Conservation (phyloP, 2,888 invertebrate species). For the Harpalus rufipes region DNA sequence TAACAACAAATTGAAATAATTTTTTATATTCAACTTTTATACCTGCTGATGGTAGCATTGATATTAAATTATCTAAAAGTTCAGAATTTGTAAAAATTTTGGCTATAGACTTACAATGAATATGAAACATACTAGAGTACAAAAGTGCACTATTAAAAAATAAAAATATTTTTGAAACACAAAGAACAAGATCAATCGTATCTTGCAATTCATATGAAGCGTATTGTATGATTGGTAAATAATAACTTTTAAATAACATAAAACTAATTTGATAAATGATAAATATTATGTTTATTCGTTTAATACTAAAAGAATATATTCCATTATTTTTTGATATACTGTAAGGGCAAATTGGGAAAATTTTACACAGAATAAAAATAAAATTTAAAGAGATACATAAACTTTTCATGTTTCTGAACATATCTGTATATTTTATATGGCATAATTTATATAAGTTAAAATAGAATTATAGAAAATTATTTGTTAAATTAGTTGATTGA, state of each 20-base stretch:
- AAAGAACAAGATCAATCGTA: background rate
- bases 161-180: background rate
- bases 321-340: too few species aligned
- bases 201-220: background rate
- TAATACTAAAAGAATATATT: too few species aligned
- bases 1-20: background rate
- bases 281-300: background rate
- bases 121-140: background rate
- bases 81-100: conserved; percentile 15
- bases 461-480: too few species aligned
- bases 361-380: too few species aligned
- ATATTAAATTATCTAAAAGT: background rate
- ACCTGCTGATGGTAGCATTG: background rate
- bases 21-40: background rate
- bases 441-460: too few species aligned
- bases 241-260: background rate
- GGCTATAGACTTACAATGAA: background rate
- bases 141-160: background rate
- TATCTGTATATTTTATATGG: too few species aligned
- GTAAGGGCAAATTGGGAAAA: too few species aligned
- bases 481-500: too few species aligned
- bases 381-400: too few species aligned
- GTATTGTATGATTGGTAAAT: background rate
- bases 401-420: too few species aligned
- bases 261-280: background rate